A percentile compares a stretch with the other conserved stretches of the same genome.
These are phyloP conservation scores for Saccostrea echinata DNA, from an alignment of 1,140 invertebrate genomes.

Conservation along the genomic window DNA sequence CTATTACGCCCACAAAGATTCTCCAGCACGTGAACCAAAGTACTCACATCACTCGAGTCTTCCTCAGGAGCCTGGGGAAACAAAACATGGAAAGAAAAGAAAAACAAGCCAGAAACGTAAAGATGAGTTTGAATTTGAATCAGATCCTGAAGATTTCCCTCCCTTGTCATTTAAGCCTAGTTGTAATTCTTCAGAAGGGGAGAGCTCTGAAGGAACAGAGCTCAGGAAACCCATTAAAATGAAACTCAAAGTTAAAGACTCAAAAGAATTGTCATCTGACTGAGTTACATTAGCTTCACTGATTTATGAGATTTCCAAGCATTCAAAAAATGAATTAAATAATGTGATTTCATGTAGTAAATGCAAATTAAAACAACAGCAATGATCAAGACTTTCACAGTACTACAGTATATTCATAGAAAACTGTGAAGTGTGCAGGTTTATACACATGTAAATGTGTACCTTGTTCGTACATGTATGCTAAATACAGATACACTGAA, in stretches of 20 bases:
- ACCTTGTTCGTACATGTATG: no score
- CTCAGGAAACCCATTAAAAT: slow-evolving; percentile 59
- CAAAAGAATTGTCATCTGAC: slow-evolving; percentile 54
- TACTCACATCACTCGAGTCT: slow-evolving; percentile 24
- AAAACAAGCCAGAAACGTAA: slow-evolving; percentile 63
- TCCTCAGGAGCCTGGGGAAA: slow-evolving; percentile 28
- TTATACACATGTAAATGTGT: no score
- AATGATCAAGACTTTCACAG: no score
- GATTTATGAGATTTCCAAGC: background rate
- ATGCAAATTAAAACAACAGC: no score
- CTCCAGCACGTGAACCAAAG: background rate
- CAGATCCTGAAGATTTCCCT: slow-evolving; percentile 65
- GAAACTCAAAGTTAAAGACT: slow-evolving; percentile 60
- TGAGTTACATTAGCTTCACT: background rate
- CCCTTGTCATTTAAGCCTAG: slow-evolving; percentile 55
- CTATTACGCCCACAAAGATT: background rate
- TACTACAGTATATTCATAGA: no score
- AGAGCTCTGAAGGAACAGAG: slow-evolving; percentile 67
- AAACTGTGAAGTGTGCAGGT: no score
- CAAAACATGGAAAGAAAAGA: slow-evolving; percentile 61
- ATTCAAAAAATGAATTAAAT: no score
- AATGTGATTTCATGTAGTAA: no score
- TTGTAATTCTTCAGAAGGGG: slow-evolving; percentile 68
- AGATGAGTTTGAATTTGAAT: slow-evolving; percentile 63
- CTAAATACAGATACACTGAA: no score